Percentiles rank a stretch among this genome's conserved stretches.
phyloP scores from a whole-genome alignment of 2,113 vertebrate genomes.

The Dicentrarchus labrax region DNA sequence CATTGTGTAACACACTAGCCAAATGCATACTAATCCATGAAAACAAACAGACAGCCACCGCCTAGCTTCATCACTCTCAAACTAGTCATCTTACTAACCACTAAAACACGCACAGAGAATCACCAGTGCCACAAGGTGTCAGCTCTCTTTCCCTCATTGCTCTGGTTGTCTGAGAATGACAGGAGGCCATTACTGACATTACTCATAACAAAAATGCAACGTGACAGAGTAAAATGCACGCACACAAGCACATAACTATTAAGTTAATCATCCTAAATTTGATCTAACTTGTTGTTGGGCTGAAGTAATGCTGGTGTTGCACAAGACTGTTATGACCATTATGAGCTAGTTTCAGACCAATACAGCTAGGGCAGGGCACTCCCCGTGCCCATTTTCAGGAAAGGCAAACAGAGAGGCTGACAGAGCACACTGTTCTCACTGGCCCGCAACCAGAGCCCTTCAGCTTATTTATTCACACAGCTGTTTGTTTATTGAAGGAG shows the following conservation, averaged over 20 bases:
- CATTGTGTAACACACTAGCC: conserved; percentile 65
- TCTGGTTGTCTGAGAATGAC: conserved; percentile 42
- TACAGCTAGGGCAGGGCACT: conserved; percentile 46
- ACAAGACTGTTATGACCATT: conserved; percentile 57
- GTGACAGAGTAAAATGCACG: conserved; percentile 46
- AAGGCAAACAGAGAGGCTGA: conserved; percentile 71
- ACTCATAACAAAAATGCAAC: conserved; percentile 44
- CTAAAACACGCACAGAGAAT: conserved; percentile 41
- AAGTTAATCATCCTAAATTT: conserved; percentile 15
- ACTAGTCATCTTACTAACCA: conserved; percentile 62
- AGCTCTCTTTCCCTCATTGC: conserved; percentile 32
- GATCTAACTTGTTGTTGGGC: conserved; percentile 19
- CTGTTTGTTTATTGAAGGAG: conserved; percentile 82
- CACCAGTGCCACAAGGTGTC: conserved; percentile 55
- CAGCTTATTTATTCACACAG: conserved; percentile 80
- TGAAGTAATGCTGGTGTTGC: conserved; percentile 36
- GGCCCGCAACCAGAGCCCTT: conserved; percentile 70
- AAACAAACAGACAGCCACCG: conserved; percentile 80
- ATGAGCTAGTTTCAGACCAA: conserved; percentile 55
- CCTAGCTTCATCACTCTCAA: conserved; percentile 73
- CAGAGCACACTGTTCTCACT: conserved; percentile 67
- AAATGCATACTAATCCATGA: conserved; percentile 68
- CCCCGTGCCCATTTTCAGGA: conserved; percentile 52
- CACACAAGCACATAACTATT: conserved; percentile 30
- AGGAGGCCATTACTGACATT: conserved; percentile 41